Conservation (phyloP, 2,113 vertebrate species). For the Gasterosteus aculeatus region DNA sequence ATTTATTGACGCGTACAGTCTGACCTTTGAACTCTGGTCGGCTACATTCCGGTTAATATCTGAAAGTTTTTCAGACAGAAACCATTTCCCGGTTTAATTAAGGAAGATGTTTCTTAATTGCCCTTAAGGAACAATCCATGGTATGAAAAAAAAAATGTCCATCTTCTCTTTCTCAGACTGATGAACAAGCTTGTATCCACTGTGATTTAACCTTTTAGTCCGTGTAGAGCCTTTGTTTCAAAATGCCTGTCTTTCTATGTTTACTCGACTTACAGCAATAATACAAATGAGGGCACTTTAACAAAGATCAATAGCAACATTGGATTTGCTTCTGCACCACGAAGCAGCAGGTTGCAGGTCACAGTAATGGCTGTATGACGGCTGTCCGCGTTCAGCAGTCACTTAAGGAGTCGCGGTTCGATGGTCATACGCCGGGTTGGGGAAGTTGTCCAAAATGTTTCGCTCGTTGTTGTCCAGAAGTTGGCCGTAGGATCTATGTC, state of each 20-base stretch:
- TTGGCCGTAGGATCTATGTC: conserved; percentile 85
- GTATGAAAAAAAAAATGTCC: background rate
- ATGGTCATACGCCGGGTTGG: conserved; percentile 90
- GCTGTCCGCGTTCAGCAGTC: background rate
- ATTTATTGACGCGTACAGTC: background rate
- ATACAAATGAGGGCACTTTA: background rate
- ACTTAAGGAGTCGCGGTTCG: background rate
- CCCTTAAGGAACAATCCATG: background rate
- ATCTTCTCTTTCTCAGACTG: background rate
- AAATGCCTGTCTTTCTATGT: background rate
- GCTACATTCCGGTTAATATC: background rate
- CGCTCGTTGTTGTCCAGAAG: conserved; percentile 85
- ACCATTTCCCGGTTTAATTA: background rate
- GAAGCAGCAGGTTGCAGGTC: background rate
- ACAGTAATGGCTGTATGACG: background rate
- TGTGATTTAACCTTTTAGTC: background rate
- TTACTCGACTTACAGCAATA: background rate
- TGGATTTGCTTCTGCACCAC: background rate
- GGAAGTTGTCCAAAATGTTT: conserved; percentile 77
- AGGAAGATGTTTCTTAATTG: background rate
- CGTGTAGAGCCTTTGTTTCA: background rate
- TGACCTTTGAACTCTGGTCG: background rate
- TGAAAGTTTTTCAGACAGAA: background rate
- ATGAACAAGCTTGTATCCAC: background rate
- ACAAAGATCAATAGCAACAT: background rate